These are phyloP conservation scores for Myodes glareolus DNA, from an alignment of 2,113 vertebrate genomes.

Conservation along the genomic window DNA sequence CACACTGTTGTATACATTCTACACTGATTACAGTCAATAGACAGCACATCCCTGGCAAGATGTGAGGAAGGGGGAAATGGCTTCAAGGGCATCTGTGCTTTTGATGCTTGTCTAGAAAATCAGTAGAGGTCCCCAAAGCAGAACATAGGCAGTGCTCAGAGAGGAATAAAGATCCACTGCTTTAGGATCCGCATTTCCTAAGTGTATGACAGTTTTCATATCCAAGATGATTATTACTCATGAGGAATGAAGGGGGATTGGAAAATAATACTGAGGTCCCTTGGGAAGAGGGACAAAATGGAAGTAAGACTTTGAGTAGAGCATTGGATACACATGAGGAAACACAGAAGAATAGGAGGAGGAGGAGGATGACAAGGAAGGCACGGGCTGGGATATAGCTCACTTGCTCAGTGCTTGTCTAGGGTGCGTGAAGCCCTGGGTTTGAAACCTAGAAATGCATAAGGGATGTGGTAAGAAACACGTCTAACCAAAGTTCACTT, in stretches of 20 bases:
- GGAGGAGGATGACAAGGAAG: background rate
- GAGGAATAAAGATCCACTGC: background rate
- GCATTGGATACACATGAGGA: background rate
- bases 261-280: background rate
- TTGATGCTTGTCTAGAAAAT: background rate
- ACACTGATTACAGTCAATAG: background rate
- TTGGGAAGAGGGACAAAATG: background rate
- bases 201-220: background rate
- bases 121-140: background rate
- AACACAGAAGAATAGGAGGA: background rate
- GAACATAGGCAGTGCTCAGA: background rate
- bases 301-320: background rate
- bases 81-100: slow-evolving; percentile 27
- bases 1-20: background rate
- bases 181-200: background rate
- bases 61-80: background rate
- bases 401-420: background rate
- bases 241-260: background rate
- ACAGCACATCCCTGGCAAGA: background rate
- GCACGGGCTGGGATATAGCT: background rate
- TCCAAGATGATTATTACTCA: background rate
- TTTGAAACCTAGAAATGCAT: background rate
- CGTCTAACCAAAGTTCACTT: background rate
- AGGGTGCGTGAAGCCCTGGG: background rate
- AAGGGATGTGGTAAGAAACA: background rate